phyloP scores from a whole-genome alignment of 2,797 vertebrate species.

The Odontamblyopus rebecca region DNA sequence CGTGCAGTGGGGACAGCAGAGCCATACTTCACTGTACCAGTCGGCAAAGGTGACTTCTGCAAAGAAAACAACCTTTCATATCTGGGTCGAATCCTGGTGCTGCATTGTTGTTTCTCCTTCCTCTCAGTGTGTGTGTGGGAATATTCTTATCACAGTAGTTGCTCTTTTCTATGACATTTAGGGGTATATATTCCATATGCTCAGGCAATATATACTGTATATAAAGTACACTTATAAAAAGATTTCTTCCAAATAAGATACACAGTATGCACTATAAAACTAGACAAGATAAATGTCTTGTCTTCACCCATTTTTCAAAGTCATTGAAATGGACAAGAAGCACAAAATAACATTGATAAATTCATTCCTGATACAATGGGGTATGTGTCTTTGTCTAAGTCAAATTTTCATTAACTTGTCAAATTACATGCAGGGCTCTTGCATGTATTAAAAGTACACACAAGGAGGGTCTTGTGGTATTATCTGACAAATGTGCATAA shows the following conservation, averaged over 20 bases:
- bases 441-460: neutral
- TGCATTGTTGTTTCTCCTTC: conserved; percentile 4
- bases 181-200: neutral
- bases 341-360: no score
- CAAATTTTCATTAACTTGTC: no score
- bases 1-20: conserved; percentile 54
- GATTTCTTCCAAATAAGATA: neutral
- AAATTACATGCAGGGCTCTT: neutral
- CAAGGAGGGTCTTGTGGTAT: neutral
- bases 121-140: neutral
- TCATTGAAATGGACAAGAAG: neutral
- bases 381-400: no score
- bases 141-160: neutral
- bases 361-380: no score
- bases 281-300: neutral
- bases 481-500: neutral
- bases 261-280: neutral
- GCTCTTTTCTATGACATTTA: neutral
- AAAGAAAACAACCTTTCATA: conserved; percentile 37
- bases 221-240: neutral
- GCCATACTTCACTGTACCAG: conserved; percentile 39
- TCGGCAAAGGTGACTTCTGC: conserved; percentile 38
- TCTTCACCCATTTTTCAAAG: neutral
- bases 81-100: conserved; percentile 14
- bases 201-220: neutral